Evolutionary conservation across 2,888 invertebrate genomes (phyloP), one percentile per base, ranked within the genome.

Genomic region (Graphium colonna): DNA sequence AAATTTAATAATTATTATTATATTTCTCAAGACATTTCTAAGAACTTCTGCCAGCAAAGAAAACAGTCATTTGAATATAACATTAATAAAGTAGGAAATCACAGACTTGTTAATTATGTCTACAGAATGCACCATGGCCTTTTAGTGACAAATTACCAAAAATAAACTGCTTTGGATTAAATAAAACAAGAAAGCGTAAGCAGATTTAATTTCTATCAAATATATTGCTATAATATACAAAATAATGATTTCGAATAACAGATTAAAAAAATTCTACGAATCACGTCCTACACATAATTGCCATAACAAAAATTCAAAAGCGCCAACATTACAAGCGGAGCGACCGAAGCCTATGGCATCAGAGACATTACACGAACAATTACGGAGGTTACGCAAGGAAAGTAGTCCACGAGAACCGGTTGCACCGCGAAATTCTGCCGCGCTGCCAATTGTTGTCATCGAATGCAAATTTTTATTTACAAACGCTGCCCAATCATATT

Each of bases 311-410:
- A 31, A 38, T 8, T 46, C 4, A 12, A 17, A 46, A 38, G 12
- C n/a, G 44, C 40, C 48, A 51, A 51, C 51, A 44, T 55, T 52
- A 51, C 38, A 15, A 48, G 38, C 48, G 42, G 40, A 56, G 55
- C 56, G 55, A 59, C 44, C 51, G 55, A 41, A 36, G 41, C 21
- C 38, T 31, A 56, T 54, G 54, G 55, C 54, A 55, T 55, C 60
- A 48, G 47, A 51, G 46, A 52, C 44, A 41, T 52, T 52, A 52
- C 47, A 46, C 50, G 57, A 61, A 64, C 64, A 68, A 69, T 71
- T 69, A 71, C 65, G 52, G 59, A 51, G 58, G 51, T 73, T 72
- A 72, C 60, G 69, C 71, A 73, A 72, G 60, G 55, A 62, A 57
- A 65, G 58, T 41, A 60, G 60, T 59, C 57, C 60, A 57, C 54